Evolutionary conservation across 2,888 invertebrate species (phyloP).

Genomic region (Plebejus argus): DNA sequence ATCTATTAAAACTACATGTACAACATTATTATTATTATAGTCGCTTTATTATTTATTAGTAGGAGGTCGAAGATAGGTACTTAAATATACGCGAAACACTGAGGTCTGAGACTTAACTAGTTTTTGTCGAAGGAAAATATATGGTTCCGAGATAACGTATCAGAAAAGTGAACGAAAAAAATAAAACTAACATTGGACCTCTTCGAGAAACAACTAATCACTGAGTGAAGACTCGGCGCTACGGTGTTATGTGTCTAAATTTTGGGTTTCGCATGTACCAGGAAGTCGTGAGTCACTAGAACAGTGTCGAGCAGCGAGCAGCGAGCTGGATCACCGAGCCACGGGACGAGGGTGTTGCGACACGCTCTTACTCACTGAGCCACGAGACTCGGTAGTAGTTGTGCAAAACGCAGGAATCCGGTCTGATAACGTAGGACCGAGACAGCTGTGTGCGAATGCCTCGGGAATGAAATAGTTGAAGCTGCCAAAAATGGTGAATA

Average conservation of each 20-base stretch:
- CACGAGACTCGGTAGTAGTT: neutral
- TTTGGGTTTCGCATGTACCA: neutral
- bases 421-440: neutral
- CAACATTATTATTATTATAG: neutral
- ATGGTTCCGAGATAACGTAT: neutral
- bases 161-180: neutral
- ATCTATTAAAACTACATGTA: neutral
- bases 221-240: too few relatives aligned
- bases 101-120: too few relatives aligned
- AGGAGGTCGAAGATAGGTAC: too few relatives aligned
- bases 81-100: too few relatives aligned
- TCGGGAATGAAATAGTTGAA: neutral
- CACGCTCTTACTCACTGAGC: neutral
- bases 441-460: neutral
- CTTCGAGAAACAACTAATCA: too few relatives aligned
- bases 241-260: neutral
- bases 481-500: neutral
- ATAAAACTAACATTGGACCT: too few relatives aligned
- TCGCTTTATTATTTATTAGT: neutral
- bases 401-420: conserved; percentile 10
- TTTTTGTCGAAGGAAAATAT: too few relatives aligned
- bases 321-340: neutral
- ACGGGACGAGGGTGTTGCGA: conserved; percentile 24
- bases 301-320: neutral
- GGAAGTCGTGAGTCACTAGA: conserved; percentile 2